phyloP scores from a whole-genome alignment of 2,797 vertebrate genomes.

The Pristis pectinata region DNA sequence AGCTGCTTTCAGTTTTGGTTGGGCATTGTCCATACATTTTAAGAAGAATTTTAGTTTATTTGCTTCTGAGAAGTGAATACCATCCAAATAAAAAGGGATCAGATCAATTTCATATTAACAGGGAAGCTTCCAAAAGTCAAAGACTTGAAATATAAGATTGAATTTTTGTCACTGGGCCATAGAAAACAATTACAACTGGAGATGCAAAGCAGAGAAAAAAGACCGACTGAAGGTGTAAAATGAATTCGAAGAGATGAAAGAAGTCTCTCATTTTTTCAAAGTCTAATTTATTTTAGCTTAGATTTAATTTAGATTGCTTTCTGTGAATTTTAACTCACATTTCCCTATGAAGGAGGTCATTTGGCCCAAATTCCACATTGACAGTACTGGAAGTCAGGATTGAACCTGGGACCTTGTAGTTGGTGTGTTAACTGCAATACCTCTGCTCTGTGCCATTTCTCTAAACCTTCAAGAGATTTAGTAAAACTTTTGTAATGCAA shows the following conservation, averaged over 20 bases:
- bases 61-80: not conserved
- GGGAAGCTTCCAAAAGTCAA: not conserved
- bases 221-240: not conserved
- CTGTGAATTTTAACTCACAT: not conserved
- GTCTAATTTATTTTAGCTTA: not conserved
- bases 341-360: too few relatives aligned
- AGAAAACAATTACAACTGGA: not conserved
- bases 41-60: not conserved
- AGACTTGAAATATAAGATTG: not conserved
- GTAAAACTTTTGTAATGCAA: too few relatives aligned
- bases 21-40: not conserved
- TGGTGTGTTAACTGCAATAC: too few relatives aligned
- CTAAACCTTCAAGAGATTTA: not conserved
- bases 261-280: not conserved
- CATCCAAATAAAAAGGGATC: not conserved
- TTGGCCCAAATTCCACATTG: too few relatives aligned
- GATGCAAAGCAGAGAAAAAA: not conserved
- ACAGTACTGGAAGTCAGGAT: too few relatives aligned
- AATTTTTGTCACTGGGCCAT: not conserved
- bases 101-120: not conserved
- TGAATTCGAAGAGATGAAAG: not conserved
- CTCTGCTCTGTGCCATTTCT: too few relatives aligned
- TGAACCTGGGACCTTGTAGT: too few relatives aligned
- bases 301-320: not conserved
- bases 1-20: not conserved